phyloP scores from a whole-genome alignment of 2,113 vertebrate species.

The Oncorhynchus keta region DNA sequence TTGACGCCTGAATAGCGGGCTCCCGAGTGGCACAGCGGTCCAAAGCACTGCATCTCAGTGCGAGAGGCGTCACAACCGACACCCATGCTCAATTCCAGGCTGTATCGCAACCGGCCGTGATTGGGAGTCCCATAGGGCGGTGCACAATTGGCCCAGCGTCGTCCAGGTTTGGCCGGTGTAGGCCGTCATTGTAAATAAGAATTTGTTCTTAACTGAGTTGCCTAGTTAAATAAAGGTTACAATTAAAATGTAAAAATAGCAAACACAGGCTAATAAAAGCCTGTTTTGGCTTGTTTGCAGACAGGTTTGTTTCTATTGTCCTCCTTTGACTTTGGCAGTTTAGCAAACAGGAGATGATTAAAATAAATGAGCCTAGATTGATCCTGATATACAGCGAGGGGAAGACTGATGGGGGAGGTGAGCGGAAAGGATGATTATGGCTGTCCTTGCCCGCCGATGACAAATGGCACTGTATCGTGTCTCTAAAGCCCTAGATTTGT shows the following conservation, averaged over 20 bases:
- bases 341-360: constrained; percentile 77
- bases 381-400: constrained; percentile 74
- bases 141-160: too few relatives aligned
- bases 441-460: constrained; percentile 77
- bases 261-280: not conserved
- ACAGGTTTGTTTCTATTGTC: constrained; percentile 63
- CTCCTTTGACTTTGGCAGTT: constrained; percentile 74
- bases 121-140: too few relatives aligned
- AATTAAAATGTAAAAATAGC: too few relatives aligned
- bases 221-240: too few relatives aligned
- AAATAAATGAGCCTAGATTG: constrained; percentile 84
- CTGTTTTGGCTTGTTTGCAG: constrained; percentile 51
- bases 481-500: constrained; percentile 60
- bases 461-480: constrained; percentile 74
- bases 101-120: too few relatives aligned
- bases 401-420: constrained; percentile 79
- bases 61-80: too few relatives aligned
- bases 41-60: too few relatives aligned
- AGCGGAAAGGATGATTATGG: constrained; percentile 78
- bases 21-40: too few relatives aligned
- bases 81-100: too few relatives aligned
- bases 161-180: too few relatives aligned
- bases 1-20: not conserved
- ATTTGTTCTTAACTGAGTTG: too few relatives aligned
- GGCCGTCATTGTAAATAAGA: too few relatives aligned